A percentile compares a stretch with the other conserved stretches of the same genome.
phyloP scores from a whole-genome alignment of 2,113 vertebrate genomes.

The Gasterosteus aculeatus region DNA sequence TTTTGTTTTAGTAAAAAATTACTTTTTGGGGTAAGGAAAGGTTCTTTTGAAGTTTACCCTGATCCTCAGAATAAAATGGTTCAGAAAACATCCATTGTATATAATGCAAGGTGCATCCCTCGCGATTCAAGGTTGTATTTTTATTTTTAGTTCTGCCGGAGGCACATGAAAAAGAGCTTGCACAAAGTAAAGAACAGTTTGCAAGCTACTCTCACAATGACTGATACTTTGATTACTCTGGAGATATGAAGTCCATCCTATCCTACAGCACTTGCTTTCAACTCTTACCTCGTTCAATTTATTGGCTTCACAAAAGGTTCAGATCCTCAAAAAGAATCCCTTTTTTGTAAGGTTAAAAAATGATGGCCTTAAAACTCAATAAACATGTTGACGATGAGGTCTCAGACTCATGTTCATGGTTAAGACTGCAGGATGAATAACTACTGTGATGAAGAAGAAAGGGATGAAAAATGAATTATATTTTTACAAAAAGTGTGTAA shows the following conservation, averaged over 20 bases:
- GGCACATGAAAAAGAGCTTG: conserved; percentile 50
- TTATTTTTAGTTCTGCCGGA: conserved; percentile 40
- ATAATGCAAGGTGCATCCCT: conserved; percentile 63
- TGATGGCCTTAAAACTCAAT: conserved; percentile 32
- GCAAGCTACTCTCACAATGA: conserved; percentile 42
- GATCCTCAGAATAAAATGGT: conserved; percentile 59
- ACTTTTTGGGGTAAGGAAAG: not conserved
- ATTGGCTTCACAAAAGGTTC: conserved; percentile 53
- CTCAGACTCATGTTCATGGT: conserved; percentile 12
- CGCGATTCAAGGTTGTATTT: conserved; percentile 47
- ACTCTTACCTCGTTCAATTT: conserved; percentile 62
- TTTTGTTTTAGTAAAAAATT: conserved; percentile 21
- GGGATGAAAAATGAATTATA: conserved; percentile 22
- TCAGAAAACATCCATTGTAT: conserved; percentile 51
- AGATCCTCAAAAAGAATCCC: conserved; percentile 34
- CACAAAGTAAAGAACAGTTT: conserved; percentile 52
- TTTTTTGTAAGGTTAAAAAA: conserved; percentile 39
- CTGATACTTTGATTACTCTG: conserved; percentile 64
- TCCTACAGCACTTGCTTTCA: conserved; percentile 63
- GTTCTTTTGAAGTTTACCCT: conserved; percentile 61
- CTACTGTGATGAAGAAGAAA: conserved; percentile 2
- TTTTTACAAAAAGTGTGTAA: not conserved
- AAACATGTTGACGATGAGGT: conserved; percentile 26
- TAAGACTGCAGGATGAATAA: conserved; percentile 3
- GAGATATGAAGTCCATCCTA: conserved; percentile 62